Base-by-base conservation (phyloP, 53 echinoderm and acorn worm species). In the Stichopus horrens region DNA sequence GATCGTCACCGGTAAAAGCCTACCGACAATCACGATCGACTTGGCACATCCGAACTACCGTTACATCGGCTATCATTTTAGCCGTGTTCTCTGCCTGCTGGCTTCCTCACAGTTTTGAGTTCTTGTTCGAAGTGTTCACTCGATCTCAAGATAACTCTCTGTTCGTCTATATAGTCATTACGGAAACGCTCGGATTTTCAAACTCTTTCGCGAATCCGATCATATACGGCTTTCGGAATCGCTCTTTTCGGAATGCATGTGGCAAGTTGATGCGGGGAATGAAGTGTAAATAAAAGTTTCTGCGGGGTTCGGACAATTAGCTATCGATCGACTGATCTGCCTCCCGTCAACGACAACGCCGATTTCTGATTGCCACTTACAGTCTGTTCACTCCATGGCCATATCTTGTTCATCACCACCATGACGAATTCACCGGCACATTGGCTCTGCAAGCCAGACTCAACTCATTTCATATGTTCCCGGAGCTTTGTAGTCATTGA, bases 21-120 rank as follows among this genome's bases (percentile, higher is more conserved):
- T 53, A 79, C 54, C 54, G 53, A 19, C 9, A 55, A 18, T 79
- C 79, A 53, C 52, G 79, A 4, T 79, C 79, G 53, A 54, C 79
- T 52, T 79, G 79, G 79, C 79, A 79, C 53, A 55, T 79, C 4
- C 20, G 51, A 58, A 65, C 65, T 11, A 83, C 84, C 5, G 84
- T 83, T 19, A 83, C 84, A n/a, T 83, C 60, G 21, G 60, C 65
- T 5, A 83, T 83, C 9, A 83, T 83, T 57, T 58, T 83, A 7
- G 84, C 65, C 21, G 65, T 83, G 37, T 83, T 83, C n/a, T 20
- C 84, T 4, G 16, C 59, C 14, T 83, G 84, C 59, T 83, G 84
- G 84, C 20, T 83, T 10, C 84, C 84, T 7, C 59, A 60, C 59
- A 83, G 66, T 83, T 83, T 83, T 23, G 65, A 83, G 14, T 83